Evolutionary conservation across 2,888 invertebrate species (phyloP), one percentile per base, ranked within the genome.

Genomic region (Parapristionchus giblindavisi): DNA sequence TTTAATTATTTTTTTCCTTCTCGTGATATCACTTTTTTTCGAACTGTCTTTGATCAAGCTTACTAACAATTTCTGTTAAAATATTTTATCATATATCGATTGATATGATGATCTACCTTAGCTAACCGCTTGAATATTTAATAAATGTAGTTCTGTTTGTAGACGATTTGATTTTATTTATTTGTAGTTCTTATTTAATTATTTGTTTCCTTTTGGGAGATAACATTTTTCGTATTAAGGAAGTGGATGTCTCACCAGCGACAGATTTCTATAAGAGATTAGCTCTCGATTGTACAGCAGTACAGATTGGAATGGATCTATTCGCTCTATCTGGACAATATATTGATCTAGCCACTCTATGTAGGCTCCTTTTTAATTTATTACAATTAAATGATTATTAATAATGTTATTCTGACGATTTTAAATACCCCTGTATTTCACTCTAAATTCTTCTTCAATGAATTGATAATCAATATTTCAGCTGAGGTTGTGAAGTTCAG

Each of bases 241-340:
- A 95, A 80, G 93, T 89, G 21, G 92, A 95, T 88, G 90, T 97
- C 79, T 95, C 94, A 89, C 97, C 99, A 0, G 94, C 95, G 2
- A 97, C 94, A 1, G 99, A 99, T 89, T 99, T 97, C 90, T 96
- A 96, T 90, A 99, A 99, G 90, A 93, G 95, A 63, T 90, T 96
- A 43, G 96, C 99, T 0, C 89, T 99, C 66, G 97, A 99, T 89
- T 98, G 97, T 89, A 96, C 95, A 83, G 95, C 94, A 0, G 95
- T 95, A 86, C 97, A 98, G 68, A 80, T 87, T 34, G 81, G 81
- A 6, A 94, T 98, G 2, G 99, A 99, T 90, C 89, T 99, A 85
- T 99, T 99, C 90, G 90, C 97, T 79, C 90, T 99, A 77, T 96
- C 94, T 89, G 92, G 93, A 68, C 94, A 95, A 89, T 97, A 96